A percentile compares a stretch with the other conserved stretches of the same genome.
phyloP scores from a whole-genome alignment of 2,888 invertebrate genomes.

The Iselma pallidipennis region DNA sequence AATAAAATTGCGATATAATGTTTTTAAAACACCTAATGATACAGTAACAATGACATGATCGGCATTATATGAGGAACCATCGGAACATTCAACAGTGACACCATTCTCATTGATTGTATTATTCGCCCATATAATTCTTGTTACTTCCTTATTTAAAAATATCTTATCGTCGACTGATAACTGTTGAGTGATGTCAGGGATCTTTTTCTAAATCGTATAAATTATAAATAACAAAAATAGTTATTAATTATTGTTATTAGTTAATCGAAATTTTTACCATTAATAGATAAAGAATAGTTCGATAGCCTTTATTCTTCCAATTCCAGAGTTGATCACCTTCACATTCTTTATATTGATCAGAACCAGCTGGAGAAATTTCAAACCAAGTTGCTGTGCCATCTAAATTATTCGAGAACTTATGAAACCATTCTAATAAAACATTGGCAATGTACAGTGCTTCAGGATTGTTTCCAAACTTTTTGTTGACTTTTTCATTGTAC shows the following conservation, averaged over 20 bases:
- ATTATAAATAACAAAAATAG: slow-evolving; percentile 10
- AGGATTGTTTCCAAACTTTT: slow-evolving; percentile 33
- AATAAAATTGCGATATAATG: slow-evolving; percentile 58
- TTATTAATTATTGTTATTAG: neutral
- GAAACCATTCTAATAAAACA: slow-evolving; percentile 46
- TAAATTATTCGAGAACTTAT: slow-evolving; percentile 46
- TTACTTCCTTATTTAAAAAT: slow-evolving; percentile 48
- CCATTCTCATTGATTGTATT: slow-evolving; percentile 28
- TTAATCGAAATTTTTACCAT: slow-evolving; percentile 57
- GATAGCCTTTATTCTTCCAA: slow-evolving; percentile 76
- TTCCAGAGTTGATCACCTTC: slow-evolving; percentile 71
- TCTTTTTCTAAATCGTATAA: slow-evolving; percentile 42
- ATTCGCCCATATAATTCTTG: slow-evolving; percentile 43
- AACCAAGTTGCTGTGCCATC: slow-evolving; percentile 69
- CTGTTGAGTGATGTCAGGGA: slow-evolving; percentile 39
- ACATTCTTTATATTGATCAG: slow-evolving; percentile 66
- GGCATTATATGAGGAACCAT: slow-evolving; percentile 60
- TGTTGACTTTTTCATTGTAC: slow-evolving; percentile 33
- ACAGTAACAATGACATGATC: slow-evolving; percentile 70
- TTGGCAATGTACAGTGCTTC: slow-evolving; percentile 33
- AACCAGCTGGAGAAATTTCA: slow-evolving; percentile 67
- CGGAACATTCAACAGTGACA: slow-evolving; percentile 57
- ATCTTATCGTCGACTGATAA: slow-evolving; percentile 47
- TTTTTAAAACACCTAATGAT: slow-evolving; percentile 72
- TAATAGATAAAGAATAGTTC: slow-evolving; percentile 68